These are phyloP conservation scores for Myotis yumanensis DNA, from an alignment of 2,113 vertebrate species.

Conservation along the genomic window DNA sequence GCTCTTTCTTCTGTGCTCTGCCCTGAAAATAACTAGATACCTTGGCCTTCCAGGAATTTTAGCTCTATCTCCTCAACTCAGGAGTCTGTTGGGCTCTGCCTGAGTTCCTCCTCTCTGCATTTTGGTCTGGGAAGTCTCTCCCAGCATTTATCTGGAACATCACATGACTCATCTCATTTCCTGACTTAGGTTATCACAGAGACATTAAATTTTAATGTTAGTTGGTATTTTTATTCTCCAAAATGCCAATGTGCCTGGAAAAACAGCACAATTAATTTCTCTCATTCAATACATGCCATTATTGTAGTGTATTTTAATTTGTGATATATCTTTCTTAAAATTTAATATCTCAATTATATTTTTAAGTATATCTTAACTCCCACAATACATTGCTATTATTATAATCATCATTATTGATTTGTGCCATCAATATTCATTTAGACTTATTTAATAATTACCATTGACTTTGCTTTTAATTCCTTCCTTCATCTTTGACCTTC, in stretches of 20 bases:
- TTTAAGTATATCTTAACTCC: not conserved
- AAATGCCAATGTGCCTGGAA: not conserved
- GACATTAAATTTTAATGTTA: not conserved
- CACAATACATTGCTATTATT: not conserved
- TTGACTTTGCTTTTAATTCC: not conserved
- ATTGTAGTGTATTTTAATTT: not conserved
- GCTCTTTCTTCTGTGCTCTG: not conserved
- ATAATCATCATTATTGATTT: not conserved
- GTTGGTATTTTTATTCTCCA: not conserved
- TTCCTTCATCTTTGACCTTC: not conserved
- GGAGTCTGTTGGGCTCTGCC: not conserved
- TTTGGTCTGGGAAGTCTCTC: not conserved
- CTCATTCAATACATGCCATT: not conserved
- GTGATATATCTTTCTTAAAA: not conserved
- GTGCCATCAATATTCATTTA: not conserved
- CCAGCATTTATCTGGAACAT: not conserved
- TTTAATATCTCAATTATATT: not conserved
- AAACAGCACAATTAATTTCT: not conserved
- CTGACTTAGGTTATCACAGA: not conserved
- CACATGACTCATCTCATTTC: not conserved
- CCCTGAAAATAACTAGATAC: not conserved
- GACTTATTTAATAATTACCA: constrained; percentile 13
- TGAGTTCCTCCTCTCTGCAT: not conserved
- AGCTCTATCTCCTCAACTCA: not conserved
- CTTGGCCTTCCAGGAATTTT: not conserved